phyloP scores from a whole-genome alignment of 1,140 invertebrate genomes.

The Drosophila ananassae region DNA sequence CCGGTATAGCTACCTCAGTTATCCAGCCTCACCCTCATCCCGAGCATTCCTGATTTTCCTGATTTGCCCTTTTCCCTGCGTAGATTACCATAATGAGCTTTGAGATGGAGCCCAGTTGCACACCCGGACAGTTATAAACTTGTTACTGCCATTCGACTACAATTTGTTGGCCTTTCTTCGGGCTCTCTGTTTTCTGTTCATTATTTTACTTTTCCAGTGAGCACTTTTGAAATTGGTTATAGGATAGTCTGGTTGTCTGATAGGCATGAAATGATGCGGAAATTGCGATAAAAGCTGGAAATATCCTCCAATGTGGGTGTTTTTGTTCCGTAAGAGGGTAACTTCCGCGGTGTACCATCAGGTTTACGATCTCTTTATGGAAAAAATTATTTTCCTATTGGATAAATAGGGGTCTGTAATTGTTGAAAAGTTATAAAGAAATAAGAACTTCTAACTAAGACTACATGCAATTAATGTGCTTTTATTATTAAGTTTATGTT shows the following conservation, averaged over 20 bases:
- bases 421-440: background rate
- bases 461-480: background rate
- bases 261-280: constrained; percentile 37
- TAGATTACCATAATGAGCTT: constrained; percentile 78
- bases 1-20: constrained; percentile 19
- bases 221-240: constrained; percentile 48
- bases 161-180: constrained; percentile 47
- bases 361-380: constrained; percentile 8
- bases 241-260: constrained; percentile 12
- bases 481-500: background rate
- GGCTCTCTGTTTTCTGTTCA: constrained; percentile 14
- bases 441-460: background rate
- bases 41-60: background rate
- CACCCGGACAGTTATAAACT: constrained; percentile 65
- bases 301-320: constrained; percentile 36
- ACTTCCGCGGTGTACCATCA: constrained; percentile 10
- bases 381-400: background rate
- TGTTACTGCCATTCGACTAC: constrained; percentile 69
- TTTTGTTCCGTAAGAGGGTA: constrained; percentile 17
- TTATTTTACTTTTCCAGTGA: constrained; percentile 31
- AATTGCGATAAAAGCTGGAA: constrained; percentile 28
- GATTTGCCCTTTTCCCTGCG: constrained; percentile 21
- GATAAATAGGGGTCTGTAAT: background rate
- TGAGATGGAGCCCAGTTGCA: constrained; percentile 42
- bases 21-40: background rate